Evolutionary conservation across 2,113 vertebrate genomes (phyloP).

Genomic region (Megaceryle maxima): DNA sequence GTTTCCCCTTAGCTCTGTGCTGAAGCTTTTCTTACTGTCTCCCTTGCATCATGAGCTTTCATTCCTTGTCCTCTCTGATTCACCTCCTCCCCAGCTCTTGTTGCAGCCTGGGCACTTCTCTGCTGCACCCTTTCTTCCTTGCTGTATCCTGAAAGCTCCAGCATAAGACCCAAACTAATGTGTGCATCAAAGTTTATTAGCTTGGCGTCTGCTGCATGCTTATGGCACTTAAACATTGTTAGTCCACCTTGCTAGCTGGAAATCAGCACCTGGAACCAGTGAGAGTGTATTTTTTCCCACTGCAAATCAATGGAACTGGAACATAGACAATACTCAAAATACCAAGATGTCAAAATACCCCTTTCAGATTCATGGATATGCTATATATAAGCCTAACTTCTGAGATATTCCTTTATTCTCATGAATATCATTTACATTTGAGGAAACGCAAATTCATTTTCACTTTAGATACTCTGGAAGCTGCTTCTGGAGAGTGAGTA

Average conservation of each 20-base stretch:
- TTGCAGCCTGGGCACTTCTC: neutral
- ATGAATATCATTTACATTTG: conserved; percentile 7
- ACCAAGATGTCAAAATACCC: neutral
- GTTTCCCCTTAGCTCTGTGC: neutral
- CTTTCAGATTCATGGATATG: neutral
- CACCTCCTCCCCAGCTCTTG: neutral
- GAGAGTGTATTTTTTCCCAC: neutral
- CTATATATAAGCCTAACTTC: neutral
- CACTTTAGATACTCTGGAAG: neutral
- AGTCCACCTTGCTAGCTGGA: neutral
- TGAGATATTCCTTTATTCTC: neutral
- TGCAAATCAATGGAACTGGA: neutral
- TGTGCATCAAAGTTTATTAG: neutral
- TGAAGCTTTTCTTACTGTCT: neutral
- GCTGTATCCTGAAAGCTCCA: neutral
- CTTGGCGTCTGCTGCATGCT: neutral
- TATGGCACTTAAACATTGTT: neutral
- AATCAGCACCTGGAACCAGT: neutral
- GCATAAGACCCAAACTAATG: neutral
- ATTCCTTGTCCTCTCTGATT: neutral
- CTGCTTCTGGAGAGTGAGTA: neutral
- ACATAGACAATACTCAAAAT: neutral
- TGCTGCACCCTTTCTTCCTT: neutral
- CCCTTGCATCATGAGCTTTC: neutral
- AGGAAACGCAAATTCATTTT: neutral